Conservation (phyloP, 2,888 invertebrate species). For the Oscheius sp. region DNA sequence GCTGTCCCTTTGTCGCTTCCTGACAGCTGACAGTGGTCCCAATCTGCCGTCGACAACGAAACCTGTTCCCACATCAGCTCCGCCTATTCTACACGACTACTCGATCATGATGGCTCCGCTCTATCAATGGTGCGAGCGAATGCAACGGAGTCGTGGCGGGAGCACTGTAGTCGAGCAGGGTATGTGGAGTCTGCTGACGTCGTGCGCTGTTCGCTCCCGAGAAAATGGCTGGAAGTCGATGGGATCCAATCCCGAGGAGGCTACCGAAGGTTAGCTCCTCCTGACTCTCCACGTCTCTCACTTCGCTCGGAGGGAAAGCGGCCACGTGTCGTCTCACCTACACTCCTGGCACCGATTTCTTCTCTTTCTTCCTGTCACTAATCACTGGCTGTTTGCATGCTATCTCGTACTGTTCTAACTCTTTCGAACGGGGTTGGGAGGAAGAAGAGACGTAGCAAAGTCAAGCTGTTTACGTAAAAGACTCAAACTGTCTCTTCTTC, state of each 20-base stretch:
- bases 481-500: no score
- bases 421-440: no score
- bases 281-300: neutral
- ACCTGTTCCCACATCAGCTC: neutral
- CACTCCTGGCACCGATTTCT: no score
- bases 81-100: slow-evolving; percentile 60
- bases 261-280: slow-evolving; percentile 18
- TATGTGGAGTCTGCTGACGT: slow-evolving; percentile 53
- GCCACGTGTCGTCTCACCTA: no score
- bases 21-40: slow-evolving; percentile 36
- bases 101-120: slow-evolving; percentile 70
- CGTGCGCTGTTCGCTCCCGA: slow-evolving; percentile 44
- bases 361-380: no score
- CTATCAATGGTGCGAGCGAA: slow-evolving; percentile 66
- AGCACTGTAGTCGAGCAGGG: slow-evolving; percentile 43
- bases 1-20: slow-evolving; percentile 56
- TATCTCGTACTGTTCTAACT: no score
- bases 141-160: slow-evolving; percentile 41
- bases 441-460: no score
- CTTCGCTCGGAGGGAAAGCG: no score
- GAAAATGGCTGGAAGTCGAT: neutral
- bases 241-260: neutral
- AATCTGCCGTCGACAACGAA: slow-evolving; percentile 41
- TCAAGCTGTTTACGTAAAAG: no score
- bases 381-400: no score